Evolutionary conservation across 2,888 invertebrate genomes (phyloP), one percentile per base, ranked within the genome.

Genomic region (Drosophila emarginata): DNA sequence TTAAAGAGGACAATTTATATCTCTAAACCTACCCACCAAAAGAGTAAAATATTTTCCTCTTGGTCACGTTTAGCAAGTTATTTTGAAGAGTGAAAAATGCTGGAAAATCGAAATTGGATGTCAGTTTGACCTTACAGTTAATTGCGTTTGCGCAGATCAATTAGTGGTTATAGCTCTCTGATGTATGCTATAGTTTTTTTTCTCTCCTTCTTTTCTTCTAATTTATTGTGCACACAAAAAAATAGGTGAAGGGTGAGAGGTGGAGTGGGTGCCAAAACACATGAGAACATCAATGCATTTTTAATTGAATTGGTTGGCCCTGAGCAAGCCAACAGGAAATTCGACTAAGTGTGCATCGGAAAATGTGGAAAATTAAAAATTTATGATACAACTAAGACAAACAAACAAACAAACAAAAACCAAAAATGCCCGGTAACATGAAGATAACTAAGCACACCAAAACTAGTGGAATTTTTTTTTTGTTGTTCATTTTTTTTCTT

Each of bases 331-430:
- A 68, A 28, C 68, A 67, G 70, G 67, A 79, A 71, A 74, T 79
- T 77, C 80, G 74, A 76, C 73, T 81, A 76, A 78, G 79, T 84
- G 79, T 81, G 76, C 67, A 78, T 70, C 77, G 77, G 45, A 18
- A 82, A 82, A 79, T 84, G 79, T 79, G 74, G 26, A 11, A 73
- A 83, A 84, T 87, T 89, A 77, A 88, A 88, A 82, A 75, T 88
- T 87, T 87, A 83, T 67, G 74, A 53, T 57, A 23, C 57, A 23
- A 57, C 56, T 32, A 26, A 54, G n/a, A 54, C 26, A 21, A 45
- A 21, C 12, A 45, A 45, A 40, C 40, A 18, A 45, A 45, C 45
- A 45, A 45, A 45, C 18, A 45, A 21, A 45, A 32, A 32, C 32
- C 5, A 32, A 32, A 32, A 32, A 32, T 21, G 2, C 18, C 18